phyloP scores from a whole-genome alignment of 2,888 invertebrate genomes.

The Stratiomys singularior region DNA sequence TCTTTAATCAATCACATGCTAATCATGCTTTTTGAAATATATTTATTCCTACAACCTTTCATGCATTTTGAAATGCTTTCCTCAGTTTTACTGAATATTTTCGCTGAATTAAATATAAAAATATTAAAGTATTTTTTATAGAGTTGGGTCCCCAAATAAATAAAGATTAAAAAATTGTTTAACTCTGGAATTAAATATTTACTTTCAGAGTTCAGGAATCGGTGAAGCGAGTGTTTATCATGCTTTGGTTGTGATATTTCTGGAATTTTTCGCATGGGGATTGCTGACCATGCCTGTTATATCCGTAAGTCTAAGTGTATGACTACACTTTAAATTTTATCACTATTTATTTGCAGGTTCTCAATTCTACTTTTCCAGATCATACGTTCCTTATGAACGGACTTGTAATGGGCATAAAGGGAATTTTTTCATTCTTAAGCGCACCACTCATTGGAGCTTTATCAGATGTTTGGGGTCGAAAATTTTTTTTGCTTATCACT shows the following conservation, averaged over 20 bases:
- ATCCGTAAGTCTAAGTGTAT: slow-evolving; percentile 60
- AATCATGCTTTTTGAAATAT: too few species aligned
- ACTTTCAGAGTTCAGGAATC: slow-evolving; percentile 81
- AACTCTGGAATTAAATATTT: slow-evolving; percentile 55
- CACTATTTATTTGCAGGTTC: slow-evolving; percentile 67
- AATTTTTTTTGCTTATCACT: slow-evolving; percentile 96
- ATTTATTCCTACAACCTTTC: too few species aligned
- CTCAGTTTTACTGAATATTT: too few species aligned
- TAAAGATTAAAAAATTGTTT: too few species aligned
- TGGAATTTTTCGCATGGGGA: slow-evolving; percentile 99
- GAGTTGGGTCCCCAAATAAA: too few species aligned
- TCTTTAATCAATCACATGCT: too few species aligned
- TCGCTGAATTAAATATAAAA: too few species aligned
- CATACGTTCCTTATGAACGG: slow-evolving; percentile 99
- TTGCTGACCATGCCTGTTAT: slow-evolving; percentile 98
- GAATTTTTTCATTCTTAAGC: slow-evolving; percentile 95
- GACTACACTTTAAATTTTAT: not conserved
- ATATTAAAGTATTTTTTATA: too few species aligned
- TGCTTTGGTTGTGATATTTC: slow-evolving; percentile 98
- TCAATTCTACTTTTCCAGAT: slow-evolving; percentile 97
- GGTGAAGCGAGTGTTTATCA: slow-evolving; percentile 97
- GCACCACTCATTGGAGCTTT: slow-evolving; percentile 97
- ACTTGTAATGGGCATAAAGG: slow-evolving; percentile 98
- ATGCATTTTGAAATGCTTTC: too few species aligned
- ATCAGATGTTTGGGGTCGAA: slow-evolving; percentile 98